Conservation (phyloP, 35 echinoderm and acorn worm genomes). For the Heliocidaris erythrogramma region DNA sequence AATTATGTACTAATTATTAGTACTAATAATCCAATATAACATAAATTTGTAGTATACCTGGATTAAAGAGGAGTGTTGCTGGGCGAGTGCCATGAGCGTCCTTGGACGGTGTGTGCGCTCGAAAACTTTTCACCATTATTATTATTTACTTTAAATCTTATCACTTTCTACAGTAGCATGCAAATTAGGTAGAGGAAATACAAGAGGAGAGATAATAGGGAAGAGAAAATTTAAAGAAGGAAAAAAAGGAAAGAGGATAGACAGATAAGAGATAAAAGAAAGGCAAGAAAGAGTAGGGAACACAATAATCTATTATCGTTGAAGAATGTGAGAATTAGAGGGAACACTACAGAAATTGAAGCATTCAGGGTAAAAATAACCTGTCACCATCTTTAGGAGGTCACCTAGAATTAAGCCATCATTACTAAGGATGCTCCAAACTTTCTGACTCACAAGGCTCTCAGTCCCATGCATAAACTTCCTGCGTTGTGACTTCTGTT, state of each 20-base stretch:
- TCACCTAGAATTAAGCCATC: neutral
- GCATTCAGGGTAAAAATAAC: neutral
- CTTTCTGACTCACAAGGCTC: neutral
- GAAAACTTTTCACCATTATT: no score
- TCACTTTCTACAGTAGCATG: neutral
- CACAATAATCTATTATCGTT: no score
- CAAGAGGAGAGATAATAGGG: no score
- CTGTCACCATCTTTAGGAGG: slow-evolving; percentile 6
- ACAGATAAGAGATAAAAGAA: neutral
- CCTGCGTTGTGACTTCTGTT: slow-evolving; percentile 1
- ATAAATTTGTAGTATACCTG: no score
- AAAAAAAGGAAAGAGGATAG: neutral
- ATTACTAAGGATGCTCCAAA: neutral
- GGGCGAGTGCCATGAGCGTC: no score
- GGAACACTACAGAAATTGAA: neutral
- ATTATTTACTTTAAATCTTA: neutral
- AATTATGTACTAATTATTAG: no score
- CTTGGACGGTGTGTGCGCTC: no score
- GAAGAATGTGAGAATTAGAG: no score
- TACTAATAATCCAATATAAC: no score
- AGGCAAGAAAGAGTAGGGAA: neutral
- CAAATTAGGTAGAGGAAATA: neutral
- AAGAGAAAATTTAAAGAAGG: neutral
- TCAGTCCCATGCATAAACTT: slow-evolving; percentile 9
- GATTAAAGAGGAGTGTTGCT: no score